Base-by-base conservation (phyloP, 2,888 invertebrate genomes). In the Cotesia congregata region DNA sequence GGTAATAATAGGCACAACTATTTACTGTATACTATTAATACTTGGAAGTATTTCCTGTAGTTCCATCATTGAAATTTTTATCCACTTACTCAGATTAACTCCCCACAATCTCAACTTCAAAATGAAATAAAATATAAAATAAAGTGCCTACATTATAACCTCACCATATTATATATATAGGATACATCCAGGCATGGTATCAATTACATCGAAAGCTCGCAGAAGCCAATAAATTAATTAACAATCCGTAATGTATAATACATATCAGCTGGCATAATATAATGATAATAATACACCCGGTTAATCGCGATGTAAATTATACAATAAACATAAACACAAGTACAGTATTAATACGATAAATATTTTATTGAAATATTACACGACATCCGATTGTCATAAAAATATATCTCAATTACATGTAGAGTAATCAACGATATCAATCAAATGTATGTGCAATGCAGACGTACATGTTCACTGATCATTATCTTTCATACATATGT, bases 331-430 rank as follows among this genome's bases (percentile, higher is more conserved):
- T 50, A 50, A 50, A 50, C 12, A 50, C 12, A 12, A 30, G 30
- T 30, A 30, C 30, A 30, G 30, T 30, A 30, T 30, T 30, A 30
- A 50, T 50, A 50, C 50, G 50, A 50, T 50, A 50, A 50, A 50
- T 50, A 50, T 50, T 50, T 50, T 50, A 50, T 50, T 50, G 50
- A 50, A 50, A 50, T 50, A 50, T 50, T 62, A 65, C 65, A 30
- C 38, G 65, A 65, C 65, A 65, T 65, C 38, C 30, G 65, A 65
- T 38, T 65, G 65, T 50, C 50, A 62, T 70, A 70, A 60, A 30
- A 76, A 76, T 67, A 72, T 77, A 68, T 72, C 65, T 73, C 69
- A 69, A 73, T 77, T 77, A 77, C 41, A 20, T 17, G 30, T 38
- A 30, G 30, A 15, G 67, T 70, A 67, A 70, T 73, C 73, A 38